Conservation (phyloP, 1,140 invertebrate species). For the Lethrus apterus region DNA sequence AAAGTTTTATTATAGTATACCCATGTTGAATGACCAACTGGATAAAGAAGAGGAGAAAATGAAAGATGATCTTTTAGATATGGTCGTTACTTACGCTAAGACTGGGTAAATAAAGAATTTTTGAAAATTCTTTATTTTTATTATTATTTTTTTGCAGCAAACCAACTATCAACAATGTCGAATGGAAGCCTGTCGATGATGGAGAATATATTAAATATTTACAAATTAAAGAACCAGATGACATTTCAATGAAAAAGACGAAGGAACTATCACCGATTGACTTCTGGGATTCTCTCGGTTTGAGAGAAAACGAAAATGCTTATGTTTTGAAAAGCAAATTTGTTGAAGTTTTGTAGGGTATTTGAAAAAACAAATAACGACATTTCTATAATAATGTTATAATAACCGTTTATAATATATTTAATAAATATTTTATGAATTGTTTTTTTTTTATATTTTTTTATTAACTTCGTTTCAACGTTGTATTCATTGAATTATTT, state of each 20-base stretch:
- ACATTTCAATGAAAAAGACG: background rate
- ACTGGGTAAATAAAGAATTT: background rate
- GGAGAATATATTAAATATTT: background rate
- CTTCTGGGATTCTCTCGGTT: constrained; percentile 8
- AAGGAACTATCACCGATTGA: background rate
- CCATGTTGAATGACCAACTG: background rate
- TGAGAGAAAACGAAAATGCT: background rate
- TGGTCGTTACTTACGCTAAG: constrained; percentile 1
- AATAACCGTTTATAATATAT: too few relatives aligned
- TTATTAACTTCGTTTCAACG: too few relatives aligned
- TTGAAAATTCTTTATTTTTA: background rate
- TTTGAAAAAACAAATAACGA: too few relatives aligned
- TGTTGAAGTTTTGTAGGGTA: too few relatives aligned
- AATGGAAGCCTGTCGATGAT: background rate
- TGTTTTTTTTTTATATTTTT: too few relatives aligned
- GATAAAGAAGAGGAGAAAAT: background rate
- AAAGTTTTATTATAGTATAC: constrained; percentile 1
- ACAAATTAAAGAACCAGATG: background rate
- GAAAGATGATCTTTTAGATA: constrained; percentile 5
- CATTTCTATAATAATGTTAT: too few relatives aligned
- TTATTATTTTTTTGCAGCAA: background rate
- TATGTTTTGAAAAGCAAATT: too few relatives aligned
- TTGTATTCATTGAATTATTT: too few relatives aligned
- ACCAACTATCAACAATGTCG: background rate
- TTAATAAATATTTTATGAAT: too few relatives aligned